These are phyloP conservation scores for Argyra leucocephala DNA, from an alignment of 2,888 invertebrate genomes.

Conservation along the genomic window DNA sequence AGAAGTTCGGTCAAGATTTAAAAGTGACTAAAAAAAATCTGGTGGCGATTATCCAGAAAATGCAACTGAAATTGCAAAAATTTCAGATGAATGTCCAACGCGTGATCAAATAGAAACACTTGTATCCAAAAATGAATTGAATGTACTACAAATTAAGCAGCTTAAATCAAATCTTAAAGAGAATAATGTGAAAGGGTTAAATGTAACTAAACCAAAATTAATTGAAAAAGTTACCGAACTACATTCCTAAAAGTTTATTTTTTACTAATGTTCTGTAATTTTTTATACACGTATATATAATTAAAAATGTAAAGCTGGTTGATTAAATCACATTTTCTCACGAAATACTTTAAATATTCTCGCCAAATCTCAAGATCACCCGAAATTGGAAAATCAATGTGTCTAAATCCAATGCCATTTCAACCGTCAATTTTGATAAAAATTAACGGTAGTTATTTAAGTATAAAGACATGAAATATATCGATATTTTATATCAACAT, in stretches of 20 bases:
- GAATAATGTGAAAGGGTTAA: conserved; percentile 17
- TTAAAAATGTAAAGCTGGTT: too few species aligned
- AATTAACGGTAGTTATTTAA: too few species aligned
- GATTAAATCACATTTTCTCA: too few species aligned
- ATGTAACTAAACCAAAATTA: conserved; percentile 17
- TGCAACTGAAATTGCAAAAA: conserved; percentile 29
- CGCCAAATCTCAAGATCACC: too few species aligned
- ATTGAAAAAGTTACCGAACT: conserved; percentile 19
- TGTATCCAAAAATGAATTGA: conserved; percentile 23
- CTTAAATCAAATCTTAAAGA: conserved; percentile 17
- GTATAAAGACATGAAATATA: too few species aligned
- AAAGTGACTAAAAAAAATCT: conserved; percentile 23
- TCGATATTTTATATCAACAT: too few species aligned
- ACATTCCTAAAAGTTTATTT: conserved; percentile 12
- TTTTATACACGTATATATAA: too few species aligned
- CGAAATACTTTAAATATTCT: too few species aligned
- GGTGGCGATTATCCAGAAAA: conserved; percentile 18
- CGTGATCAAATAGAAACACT: conserved; percentile 27
- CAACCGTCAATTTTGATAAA: too few species aligned
- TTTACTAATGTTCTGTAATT: too few species aligned
- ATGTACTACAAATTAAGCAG: neutral
- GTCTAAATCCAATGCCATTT: too few species aligned
- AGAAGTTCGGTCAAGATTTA: conserved; percentile 25
- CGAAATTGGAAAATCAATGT: too few species aligned
- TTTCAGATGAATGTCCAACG: conserved; percentile 23